Evolutionary conservation across 2,113 vertebrate species (phyloP).

Genomic region (Lagopus leucura): DNA sequence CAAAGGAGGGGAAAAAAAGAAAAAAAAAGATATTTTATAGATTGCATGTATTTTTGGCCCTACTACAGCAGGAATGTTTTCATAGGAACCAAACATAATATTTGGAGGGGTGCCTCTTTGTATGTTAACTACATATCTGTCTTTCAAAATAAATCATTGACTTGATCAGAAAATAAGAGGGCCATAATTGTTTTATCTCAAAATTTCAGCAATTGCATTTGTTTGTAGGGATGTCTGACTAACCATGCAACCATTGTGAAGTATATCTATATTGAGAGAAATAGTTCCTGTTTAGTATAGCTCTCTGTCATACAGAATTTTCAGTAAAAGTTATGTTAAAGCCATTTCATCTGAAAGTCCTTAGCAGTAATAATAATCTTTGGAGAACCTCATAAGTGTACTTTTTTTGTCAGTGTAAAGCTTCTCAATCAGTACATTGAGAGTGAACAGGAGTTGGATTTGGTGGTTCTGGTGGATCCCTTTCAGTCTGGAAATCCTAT

Average conservation of each 20-base stretch:
- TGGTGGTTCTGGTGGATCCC: background rate
- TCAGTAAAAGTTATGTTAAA: background rate
- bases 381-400: background rate
- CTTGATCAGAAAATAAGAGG: background rate
- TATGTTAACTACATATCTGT: background rate
- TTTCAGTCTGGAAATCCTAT: background rate
- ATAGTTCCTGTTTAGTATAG: background rate
- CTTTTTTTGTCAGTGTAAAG: background rate
- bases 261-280: background rate
- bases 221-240: background rate
- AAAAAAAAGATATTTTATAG: background rate
- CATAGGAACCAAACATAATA: background rate
- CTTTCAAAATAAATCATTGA: background rate
- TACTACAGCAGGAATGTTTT: background rate
- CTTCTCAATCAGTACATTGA: background rate
- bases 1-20: background rate
- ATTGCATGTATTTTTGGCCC: background rate
- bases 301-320: background rate
- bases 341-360: background rate
- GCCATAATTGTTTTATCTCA: background rate
- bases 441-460: background rate
- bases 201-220: background rate
- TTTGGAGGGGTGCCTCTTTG: background rate
- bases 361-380: background rate
- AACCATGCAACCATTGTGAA: background rate